phyloP scores from a whole-genome alignment of 2,888 invertebrate genomes.

The Chorisops tibialis region DNA sequence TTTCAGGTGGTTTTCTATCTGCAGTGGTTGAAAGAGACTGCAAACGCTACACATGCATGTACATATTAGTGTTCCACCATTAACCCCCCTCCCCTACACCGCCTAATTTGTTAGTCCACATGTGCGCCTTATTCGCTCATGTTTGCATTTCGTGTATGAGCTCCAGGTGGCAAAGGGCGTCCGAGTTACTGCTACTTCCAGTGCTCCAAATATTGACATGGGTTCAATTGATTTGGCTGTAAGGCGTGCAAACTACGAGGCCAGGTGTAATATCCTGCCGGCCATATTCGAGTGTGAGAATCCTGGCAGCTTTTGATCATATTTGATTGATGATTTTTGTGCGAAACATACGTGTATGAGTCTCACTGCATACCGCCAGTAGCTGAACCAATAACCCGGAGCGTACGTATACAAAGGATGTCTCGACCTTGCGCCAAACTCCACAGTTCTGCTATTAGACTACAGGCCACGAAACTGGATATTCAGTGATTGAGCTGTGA shows the following conservation, averaged over 20 bases:
- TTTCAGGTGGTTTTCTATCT: too few species aligned
- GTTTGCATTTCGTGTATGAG: too few species aligned
- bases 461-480: too few species aligned
- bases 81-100: too few species aligned
- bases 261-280: too few species aligned
- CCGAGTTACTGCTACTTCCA: neutral
- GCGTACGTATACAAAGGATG: neutral
- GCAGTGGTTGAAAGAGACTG: too few species aligned
- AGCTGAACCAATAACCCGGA: conserved; percentile 46
- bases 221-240: neutral
- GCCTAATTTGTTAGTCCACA: too few species aligned
- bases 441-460: too few species aligned
- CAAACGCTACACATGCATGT: too few species aligned
- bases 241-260: too few species aligned
- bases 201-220: conserved; percentile 2
- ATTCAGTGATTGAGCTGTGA: neutral
- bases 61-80: too few species aligned
- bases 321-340: conserved; percentile 22
- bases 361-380: conserved; percentile 40
- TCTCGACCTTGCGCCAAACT: conserved; percentile 32
- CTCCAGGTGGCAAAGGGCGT: neutral
- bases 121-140: too few species aligned
- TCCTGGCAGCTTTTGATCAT: conserved; percentile 14
- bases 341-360: conserved; percentile 33
- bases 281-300: neutral